phyloP scores from a whole-genome alignment of 2,113 vertebrate genomes.

The Zonotrichia leucophrys region DNA sequence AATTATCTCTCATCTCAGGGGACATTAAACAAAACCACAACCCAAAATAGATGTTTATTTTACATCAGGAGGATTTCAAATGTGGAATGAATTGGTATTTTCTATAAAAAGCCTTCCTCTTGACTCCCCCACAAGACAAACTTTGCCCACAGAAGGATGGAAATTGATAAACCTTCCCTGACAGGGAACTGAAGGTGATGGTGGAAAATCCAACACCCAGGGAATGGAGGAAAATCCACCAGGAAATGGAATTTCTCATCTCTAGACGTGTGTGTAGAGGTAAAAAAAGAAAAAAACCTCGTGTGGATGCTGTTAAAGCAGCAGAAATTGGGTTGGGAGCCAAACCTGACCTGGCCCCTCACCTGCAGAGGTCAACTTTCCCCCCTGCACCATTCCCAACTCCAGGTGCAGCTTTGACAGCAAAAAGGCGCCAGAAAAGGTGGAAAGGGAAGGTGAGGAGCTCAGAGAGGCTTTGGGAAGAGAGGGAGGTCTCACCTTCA shows the following conservation, averaged over 20 bases:
- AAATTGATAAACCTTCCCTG: not conserved
- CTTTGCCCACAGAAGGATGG: rapidly evolving
- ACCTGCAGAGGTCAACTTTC: not conserved
- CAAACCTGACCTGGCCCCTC: not conserved
- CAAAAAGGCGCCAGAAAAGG: no score
- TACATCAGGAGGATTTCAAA: not conserved
- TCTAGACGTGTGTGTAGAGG: rapidly evolving
- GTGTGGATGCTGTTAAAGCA: not conserved
- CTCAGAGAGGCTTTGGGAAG: not conserved
- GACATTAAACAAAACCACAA: not conserved
- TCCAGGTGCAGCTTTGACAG: rapidly evolving
- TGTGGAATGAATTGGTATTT: not conserved
- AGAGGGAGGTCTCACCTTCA: slow-evolving; percentile 78
- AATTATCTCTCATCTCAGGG: not conserved
- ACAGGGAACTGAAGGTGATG: not conserved
- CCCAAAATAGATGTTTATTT: not conserved
- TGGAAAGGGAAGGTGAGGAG: rapidly evolving
- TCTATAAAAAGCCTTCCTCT: not conserved
- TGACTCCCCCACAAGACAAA: not conserved
- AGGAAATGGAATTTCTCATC: not conserved
- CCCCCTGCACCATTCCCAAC: rapidly evolving
- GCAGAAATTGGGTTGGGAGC: rapidly evolving
- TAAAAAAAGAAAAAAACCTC: not conserved
- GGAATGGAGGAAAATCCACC: not conserved
- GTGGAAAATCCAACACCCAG: not conserved